phyloP scores from a whole-genome alignment of 1,140 invertebrate species.

The Euschistus heros region DNA sequence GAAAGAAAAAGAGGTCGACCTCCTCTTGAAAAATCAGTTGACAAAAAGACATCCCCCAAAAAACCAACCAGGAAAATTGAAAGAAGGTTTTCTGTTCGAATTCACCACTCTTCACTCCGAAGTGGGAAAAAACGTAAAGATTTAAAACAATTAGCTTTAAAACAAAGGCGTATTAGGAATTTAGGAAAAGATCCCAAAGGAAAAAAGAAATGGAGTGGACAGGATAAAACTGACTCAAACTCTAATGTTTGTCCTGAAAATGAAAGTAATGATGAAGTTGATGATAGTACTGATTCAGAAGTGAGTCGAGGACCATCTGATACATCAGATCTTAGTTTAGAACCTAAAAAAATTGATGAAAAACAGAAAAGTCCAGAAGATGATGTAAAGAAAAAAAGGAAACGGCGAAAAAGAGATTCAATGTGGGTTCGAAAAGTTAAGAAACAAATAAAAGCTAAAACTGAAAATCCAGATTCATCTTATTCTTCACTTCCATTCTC shows the following conservation, averaged over 20 bases:
- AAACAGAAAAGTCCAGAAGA: background rate
- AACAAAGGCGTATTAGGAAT: background rate
- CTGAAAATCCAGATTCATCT: background rate
- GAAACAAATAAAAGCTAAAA: constrained; percentile 6
- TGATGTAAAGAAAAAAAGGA: constrained; percentile 17
- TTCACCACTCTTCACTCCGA: constrained; percentile 5
- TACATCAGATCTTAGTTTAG: background rate
- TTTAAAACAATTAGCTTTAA: constrained; percentile 1
- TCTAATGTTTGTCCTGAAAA: constrained; percentile 4
- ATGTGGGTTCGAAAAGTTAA: constrained; percentile 17
- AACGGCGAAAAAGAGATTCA: constrained; percentile 13
- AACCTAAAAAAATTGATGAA: background rate
- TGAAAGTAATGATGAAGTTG: constrained; percentile 13
- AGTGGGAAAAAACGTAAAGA: constrained; percentile 19
- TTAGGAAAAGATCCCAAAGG: background rate
- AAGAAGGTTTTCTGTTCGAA: constrained; percentile 5
- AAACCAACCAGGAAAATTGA: constrained; percentile 1
- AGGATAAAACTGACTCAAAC: constrained; percentile 13
- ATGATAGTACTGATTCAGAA: constrained; percentile 10
- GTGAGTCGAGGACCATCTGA: background rate
- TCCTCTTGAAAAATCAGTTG: background rate
- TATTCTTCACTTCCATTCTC: background rate
- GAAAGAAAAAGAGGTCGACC: constrained; percentile 2
- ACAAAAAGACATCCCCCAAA: background rate
- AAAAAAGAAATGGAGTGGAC: background rate